phyloP scores from a whole-genome alignment of 2,888 invertebrate genomes.

The Acanthosepion esculentum region DNA sequence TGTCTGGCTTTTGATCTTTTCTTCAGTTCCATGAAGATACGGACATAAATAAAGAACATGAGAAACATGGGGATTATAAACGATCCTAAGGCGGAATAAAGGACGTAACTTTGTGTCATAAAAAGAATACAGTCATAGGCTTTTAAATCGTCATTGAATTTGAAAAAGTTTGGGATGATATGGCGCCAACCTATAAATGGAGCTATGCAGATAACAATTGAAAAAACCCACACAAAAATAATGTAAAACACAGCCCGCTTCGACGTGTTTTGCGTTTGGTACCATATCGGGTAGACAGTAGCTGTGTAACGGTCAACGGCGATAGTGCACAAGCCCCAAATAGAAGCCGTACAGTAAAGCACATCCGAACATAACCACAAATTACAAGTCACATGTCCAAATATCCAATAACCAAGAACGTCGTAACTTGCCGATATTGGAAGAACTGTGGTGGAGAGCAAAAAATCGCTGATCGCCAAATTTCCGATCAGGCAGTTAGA shows the following conservation, averaged over 20 bases:
- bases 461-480: slow-evolving; percentile 74
- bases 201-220: slow-evolving; percentile 72
- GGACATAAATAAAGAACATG: slow-evolving; percentile 73
- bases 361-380: slow-evolving; percentile 74
- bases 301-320: slow-evolving; percentile 75
- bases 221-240: slow-evolving; percentile 74
- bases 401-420: slow-evolving; percentile 74
- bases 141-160: slow-evolving; percentile 60
- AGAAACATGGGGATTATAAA: slow-evolving; percentile 74
- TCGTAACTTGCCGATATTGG: slow-evolving; percentile 73
- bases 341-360: slow-evolving; percentile 75
- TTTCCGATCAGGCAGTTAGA: slow-evolving; percentile 75
- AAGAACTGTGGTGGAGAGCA: slow-evolving; percentile 73
- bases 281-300: slow-evolving; percentile 75
- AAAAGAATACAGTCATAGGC: slow-evolving; percentile 72
- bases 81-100: slow-evolving; percentile 74
- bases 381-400: slow-evolving; percentile 71
- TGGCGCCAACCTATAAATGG: slow-evolving; percentile 73
- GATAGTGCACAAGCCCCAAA: slow-evolving; percentile 75
- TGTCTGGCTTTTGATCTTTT: slow-evolving; percentile 66
- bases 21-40: slow-evolving; percentile 72
- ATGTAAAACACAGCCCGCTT: slow-evolving; percentile 72
- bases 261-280: slow-evolving; percentile 71
- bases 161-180: slow-evolving; percentile 66
- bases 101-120: slow-evolving; percentile 71